Evolutionary conservation across 2,113 vertebrate genomes (phyloP).

Genomic region (Hemiprocne comata): DNA sequence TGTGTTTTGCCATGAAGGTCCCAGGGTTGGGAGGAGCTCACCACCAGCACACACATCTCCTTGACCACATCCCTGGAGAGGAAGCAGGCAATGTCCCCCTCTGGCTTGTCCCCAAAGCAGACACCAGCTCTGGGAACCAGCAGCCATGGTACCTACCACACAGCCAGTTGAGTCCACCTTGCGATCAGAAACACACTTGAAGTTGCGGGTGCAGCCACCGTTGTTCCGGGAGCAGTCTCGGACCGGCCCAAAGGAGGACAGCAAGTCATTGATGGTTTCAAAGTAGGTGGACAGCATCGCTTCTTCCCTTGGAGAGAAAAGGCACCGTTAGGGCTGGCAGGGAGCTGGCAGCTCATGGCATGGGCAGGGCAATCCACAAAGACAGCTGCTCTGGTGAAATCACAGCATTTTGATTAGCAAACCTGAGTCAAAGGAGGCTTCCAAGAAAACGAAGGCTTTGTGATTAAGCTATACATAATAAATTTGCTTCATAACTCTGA

Average conservation of each 20-base stretch:
- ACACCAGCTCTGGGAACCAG: background rate
- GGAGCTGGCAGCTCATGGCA: background rate
- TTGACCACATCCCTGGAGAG: accelerated
- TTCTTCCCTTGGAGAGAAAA: conserved; percentile 89
- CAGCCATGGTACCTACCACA: conserved; percentile 80
- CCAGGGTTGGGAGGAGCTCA: background rate
- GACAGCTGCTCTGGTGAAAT: background rate
- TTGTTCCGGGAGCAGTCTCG: conserved; percentile 96
- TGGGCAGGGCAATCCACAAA: accelerated
- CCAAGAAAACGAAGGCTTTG: background rate
- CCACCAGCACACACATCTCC: background rate
- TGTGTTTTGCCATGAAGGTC: accelerated
- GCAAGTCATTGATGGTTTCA: conserved; percentile 93
- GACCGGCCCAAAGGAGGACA: conserved; percentile 94
- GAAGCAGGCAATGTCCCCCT: background rate
- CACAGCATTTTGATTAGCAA: accelerated
- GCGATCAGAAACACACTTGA: conserved; percentile 95
- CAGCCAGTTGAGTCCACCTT: conserved; percentile 93
- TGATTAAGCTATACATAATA: background rate
- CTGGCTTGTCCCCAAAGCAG: background rate
- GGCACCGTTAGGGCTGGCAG: conserved; percentile 49
- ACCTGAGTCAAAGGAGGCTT: background rate
- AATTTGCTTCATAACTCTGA: background rate
- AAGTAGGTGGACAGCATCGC: conserved; percentile 97
- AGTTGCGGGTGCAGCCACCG: conserved; percentile 95